Conservation (phyloP, 1,140 invertebrate species). For the Wasmannia auropunctata region DNA sequence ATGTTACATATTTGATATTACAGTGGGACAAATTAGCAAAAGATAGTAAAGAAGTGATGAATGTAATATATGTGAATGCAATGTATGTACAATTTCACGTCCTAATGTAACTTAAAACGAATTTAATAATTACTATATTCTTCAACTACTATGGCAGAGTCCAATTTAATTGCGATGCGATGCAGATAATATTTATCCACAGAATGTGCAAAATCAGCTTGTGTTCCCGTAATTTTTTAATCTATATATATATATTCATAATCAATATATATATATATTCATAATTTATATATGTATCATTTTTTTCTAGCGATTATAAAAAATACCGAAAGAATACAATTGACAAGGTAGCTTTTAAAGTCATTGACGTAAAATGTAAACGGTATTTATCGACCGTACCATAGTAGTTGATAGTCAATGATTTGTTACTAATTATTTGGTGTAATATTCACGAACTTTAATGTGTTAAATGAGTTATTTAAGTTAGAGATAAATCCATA, state of each 20-base stretch:
- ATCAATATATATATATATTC: too few relatives aligned
- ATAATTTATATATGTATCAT: too few relatives aligned
- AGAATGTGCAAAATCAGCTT: slow-evolving; percentile 1
- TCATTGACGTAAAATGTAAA: neutral
- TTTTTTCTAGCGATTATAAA: slow-evolving; percentile 7
- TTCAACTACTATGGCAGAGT: slow-evolving; percentile 24
- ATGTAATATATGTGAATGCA: slow-evolving; percentile 29
- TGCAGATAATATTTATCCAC: neutral
- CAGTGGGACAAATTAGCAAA: slow-evolving; percentile 18
- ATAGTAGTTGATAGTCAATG: slow-evolving; percentile 39
- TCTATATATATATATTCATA: neutral
- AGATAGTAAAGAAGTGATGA: neutral
- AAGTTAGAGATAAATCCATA: slow-evolving; percentile 35
- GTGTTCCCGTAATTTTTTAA: slow-evolving; percentile 1
- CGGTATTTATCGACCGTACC: slow-evolving; percentile 8
- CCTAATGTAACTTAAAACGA: neutral
- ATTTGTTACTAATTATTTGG: slow-evolving; percentile 31
- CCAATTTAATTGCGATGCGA: neutral
- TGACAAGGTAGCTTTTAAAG: neutral
- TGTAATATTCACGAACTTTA: slow-evolving; percentile 39
- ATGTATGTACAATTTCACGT: neutral
- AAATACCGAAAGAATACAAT: neutral
- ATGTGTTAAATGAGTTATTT: slow-evolving; percentile 36
- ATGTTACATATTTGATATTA: slow-evolving; percentile 3
- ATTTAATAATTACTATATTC: slow-evolving; percentile 7